These are phyloP conservation scores for Hoplostethus mediterraneus DNA, from an alignment of 2,797 vertebrate genomes.

Conservation along the genomic window DNA sequence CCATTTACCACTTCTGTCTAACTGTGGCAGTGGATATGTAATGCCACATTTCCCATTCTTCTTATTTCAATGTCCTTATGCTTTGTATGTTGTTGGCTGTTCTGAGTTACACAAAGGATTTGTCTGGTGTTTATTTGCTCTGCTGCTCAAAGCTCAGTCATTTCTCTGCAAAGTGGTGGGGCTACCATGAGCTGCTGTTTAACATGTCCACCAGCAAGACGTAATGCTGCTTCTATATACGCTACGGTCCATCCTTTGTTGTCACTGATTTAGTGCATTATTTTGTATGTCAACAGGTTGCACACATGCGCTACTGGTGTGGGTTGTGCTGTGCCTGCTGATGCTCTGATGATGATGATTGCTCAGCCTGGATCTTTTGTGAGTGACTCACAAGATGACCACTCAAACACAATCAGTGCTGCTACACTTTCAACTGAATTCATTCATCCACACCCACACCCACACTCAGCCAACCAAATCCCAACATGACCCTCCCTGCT, in stretches of 20 bases:
- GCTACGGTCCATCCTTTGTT: constrained; percentile 8
- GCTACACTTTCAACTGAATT: constrained; percentile 50
- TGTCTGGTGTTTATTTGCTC: constrained; percentile 39
- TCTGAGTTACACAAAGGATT: constrained; percentile 30
- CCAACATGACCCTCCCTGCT: background rate
- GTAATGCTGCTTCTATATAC: constrained; percentile 16
- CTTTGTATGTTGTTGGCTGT: constrained; percentile 10
- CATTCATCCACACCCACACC: constrained; percentile 42
- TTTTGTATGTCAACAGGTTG: constrained; percentile 15
- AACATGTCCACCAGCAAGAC: constrained; percentile 1
- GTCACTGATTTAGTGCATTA: constrained; percentile 24
- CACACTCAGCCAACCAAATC: constrained; percentile 8
- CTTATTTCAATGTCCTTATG: constrained; percentile 9
- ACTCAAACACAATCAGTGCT: constrained; percentile 47
- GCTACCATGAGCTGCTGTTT: constrained; percentile 45
- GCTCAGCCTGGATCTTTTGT: constrained; percentile 26
- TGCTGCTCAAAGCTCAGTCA: constrained; percentile 39
- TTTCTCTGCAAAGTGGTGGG: constrained; percentile 38
- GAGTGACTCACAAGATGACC: constrained; percentile 48
- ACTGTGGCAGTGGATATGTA: background rate
- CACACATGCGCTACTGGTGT: background rate
- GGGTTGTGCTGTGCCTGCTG: constrained; percentile 37
- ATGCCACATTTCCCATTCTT: constrained; percentile 17
- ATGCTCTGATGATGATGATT: constrained; percentile 30
- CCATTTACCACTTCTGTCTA: background rate